Evolutionary conservation across 1,140 invertebrate genomes (phyloP).

Genomic region (Rhyacophila brunnea): DNA sequence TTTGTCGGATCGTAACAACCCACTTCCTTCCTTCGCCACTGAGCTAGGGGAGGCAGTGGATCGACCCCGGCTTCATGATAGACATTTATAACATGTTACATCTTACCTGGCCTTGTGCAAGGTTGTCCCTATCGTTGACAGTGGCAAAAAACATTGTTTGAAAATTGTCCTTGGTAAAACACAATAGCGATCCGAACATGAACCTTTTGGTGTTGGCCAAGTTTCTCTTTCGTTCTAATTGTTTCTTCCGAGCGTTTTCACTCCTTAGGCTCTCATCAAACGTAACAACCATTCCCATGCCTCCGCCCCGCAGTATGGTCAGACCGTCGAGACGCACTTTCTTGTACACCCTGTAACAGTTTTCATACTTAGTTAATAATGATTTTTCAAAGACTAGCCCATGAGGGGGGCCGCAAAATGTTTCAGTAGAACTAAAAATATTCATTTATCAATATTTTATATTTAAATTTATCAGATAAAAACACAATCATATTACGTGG

Average conservation of each 20-base stretch:
- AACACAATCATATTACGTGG: too few species aligned
- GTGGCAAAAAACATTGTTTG: conserved; percentile 64
- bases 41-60: background rate
- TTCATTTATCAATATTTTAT: too few species aligned
- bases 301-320: background rate
- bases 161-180: conserved; percentile 70
- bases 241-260: background rate
- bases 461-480: too few species aligned
- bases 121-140: conserved; percentile 58
- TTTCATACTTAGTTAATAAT: too few species aligned
- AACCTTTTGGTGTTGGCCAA: conserved; percentile 51
- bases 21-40: too few species aligned
- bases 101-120: conserved; percentile 54
- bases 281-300: background rate
- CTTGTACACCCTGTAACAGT: conserved; percentile 35
- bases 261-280: conserved; percentile 2
- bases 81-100: conserved; percentile 4
- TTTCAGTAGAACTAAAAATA: too few species aligned
- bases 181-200: conserved; percentile 70
- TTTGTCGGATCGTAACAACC: too few species aligned
- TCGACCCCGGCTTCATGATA: background rate
- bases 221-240: background rate
- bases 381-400: too few species aligned
- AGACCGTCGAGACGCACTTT: conserved; percentile 17
- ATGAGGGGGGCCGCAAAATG: too few species aligned